Conservation (phyloP, 2,888 invertebrate genomes). For the Nematopogon swammerdamellus region DNA sequence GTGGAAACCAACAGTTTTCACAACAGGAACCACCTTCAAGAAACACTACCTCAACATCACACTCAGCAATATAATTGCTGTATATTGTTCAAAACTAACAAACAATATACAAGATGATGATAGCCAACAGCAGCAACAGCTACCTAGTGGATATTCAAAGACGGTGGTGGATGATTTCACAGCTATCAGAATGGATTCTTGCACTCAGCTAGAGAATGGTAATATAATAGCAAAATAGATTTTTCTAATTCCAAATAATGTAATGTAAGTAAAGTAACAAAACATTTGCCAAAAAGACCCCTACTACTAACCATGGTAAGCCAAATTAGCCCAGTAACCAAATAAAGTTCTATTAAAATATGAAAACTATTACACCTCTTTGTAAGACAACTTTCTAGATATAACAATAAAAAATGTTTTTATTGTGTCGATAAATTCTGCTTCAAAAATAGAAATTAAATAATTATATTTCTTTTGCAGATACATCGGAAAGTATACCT, state of each 20-base stretch:
- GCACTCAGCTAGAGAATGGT: too few relatives aligned
- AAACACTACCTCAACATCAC: constrained; percentile 48
- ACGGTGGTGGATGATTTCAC: background rate
- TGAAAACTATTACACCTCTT: too few relatives aligned
- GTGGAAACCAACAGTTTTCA: constrained; percentile 41
- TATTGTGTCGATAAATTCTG: too few relatives aligned
- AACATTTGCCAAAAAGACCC: constrained; percentile 7
- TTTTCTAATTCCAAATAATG: constrained; percentile 13
- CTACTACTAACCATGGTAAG: too few relatives aligned
- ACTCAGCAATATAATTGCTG: constrained; percentile 34
- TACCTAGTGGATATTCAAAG: constrained; percentile 30
- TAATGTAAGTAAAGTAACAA: constrained; percentile 14
- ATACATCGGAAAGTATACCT: too few relatives aligned
- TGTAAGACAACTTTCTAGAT: too few relatives aligned
- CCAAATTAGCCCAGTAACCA: background rate
- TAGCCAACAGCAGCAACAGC: too few relatives aligned
- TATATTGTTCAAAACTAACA: constrained; percentile 34
- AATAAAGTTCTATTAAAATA: too few relatives aligned
- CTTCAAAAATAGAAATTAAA: too few relatives aligned
- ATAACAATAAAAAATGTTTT: too few relatives aligned
- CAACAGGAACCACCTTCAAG: constrained; percentile 41
- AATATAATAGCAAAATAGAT: background rate
- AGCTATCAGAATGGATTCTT: background rate
- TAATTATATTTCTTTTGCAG: too few relatives aligned
- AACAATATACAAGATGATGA: constrained; percentile 19